Percentiles rank a stretch among this genome's conserved stretches.
Evolutionary conservation across 2,888 invertebrate genomes (phyloP).

Genomic region (Ichneumoninae sp.): DNA sequence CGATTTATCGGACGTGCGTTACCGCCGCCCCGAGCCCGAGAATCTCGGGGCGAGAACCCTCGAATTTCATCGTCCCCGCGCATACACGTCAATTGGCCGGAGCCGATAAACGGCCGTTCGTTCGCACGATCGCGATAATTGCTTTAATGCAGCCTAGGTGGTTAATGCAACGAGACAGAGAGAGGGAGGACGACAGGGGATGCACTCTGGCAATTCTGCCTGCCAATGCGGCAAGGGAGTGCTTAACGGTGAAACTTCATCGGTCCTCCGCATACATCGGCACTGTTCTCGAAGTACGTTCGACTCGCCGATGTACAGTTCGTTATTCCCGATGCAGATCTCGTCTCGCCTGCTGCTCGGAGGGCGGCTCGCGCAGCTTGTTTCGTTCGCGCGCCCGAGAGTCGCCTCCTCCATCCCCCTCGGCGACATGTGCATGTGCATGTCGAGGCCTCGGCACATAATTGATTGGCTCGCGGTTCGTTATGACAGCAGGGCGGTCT

Average conservation of each 20-base stretch:
- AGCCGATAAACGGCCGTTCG: slow-evolving; percentile 77
- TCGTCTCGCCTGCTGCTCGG: slow-evolving; percentile 63
- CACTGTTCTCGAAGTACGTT: slow-evolving; percentile 40
- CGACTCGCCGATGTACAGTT: slow-evolving; percentile 70
- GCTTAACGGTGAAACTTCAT: slow-evolving; percentile 18
- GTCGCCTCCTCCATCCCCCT: slow-evolving; percentile 28
- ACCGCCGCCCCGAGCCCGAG: slow-evolving; percentile 16
- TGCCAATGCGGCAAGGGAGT: slow-evolving; percentile 21
- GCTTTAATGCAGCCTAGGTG: slow-evolving; percentile 78
- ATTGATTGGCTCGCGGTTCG: slow-evolving; percentile 82
- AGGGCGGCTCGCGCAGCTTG: background rate
- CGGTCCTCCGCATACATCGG: slow-evolving; percentile 15
- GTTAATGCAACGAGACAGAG: slow-evolving; percentile 69
- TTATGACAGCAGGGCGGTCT: slow-evolving; percentile 81
- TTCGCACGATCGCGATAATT: slow-evolving; percentile 76
- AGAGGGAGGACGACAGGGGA: slow-evolving; percentile 9
- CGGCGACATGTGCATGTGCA: slow-evolving; percentile 48
- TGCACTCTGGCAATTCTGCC: slow-evolving; percentile 17
- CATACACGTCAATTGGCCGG: slow-evolving; percentile 75
- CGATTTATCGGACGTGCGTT: slow-evolving; percentile 57
- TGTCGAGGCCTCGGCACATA: slow-evolving; percentile 72
- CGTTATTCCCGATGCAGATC: slow-evolving; percentile 79
- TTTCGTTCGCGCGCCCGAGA: background rate
- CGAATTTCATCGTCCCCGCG: slow-evolving; percentile 73
- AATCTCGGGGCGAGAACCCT: slow-evolving; percentile 33